Percentiles rank a stretch among this genome's conserved stretches.
Evolutionary conservation across 2,797 vertebrate genomes (phyloP).

Genomic region (Helicolenus hilgendorfi): DNA sequence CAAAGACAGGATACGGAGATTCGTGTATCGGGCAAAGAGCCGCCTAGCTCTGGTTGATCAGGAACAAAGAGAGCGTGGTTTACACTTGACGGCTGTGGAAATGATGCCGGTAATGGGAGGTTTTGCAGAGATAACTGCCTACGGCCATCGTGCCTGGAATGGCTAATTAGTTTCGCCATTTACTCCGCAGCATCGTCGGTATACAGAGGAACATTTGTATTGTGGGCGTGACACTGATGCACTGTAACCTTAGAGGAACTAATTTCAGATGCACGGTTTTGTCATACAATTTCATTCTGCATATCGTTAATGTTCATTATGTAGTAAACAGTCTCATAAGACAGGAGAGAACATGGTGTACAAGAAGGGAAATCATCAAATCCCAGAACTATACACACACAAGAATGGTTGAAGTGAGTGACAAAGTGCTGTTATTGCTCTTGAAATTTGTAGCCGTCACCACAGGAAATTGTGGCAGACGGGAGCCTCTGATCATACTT

Average conservation of each 20-base stretch:
- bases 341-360: background rate
- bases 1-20: background rate
- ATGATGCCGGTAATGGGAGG: slow-evolving; percentile 9
- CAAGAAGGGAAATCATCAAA: background rate
- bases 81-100: slow-evolving; percentile 5
- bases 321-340: background rate
- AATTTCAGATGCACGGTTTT: slow-evolving; percentile 11
- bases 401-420: background rate
- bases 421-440: slow-evolving; percentile 2
- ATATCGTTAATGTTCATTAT: slow-evolving; percentile 14
- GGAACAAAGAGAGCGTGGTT: background rate
- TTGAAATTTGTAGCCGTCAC: slow-evolving; percentile 2
- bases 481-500: slow-evolving; percentile 48
- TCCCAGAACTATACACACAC: background rate
- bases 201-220: background rate
- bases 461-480: slow-evolving; percentile 1
- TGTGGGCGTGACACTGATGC: background rate
- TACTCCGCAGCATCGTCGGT: slow-evolving; percentile 25
- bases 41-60: background rate
- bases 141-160: slow-evolving; percentile 33
- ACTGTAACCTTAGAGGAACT: slow-evolving; percentile 22
- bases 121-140: slow-evolving; percentile 35
- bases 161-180: slow-evolving; percentile 50
- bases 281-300: background rate
- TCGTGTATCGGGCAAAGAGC: background rate